A percentile compares a stretch with the other conserved stretches of the same genome.
These are phyloP conservation scores for Karalla daura DNA, from an alignment of 2,797 vertebrate genomes.

Conservation along the genomic window DNA sequence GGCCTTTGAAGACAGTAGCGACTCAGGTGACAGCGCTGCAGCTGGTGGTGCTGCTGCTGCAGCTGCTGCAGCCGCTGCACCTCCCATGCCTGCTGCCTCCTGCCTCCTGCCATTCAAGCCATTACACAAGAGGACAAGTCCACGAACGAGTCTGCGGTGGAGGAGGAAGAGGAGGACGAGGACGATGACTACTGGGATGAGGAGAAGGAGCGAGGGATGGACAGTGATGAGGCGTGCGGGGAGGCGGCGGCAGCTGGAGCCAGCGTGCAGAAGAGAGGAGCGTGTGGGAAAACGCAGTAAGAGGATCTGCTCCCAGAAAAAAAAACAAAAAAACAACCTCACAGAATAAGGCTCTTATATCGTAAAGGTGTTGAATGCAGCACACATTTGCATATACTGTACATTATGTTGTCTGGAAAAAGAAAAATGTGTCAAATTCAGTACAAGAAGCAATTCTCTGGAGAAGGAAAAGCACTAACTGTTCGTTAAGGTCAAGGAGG, in stretches of 20 bases:
- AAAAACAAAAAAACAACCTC: too few relatives aligned
- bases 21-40: slow-evolving; percentile 69
- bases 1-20: slow-evolving; percentile 88
- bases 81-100: too few relatives aligned
- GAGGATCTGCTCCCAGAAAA: slow-evolving; percentile 16
- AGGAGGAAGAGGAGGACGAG: slow-evolving; percentile 82
- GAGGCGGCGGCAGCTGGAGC: slow-evolving; percentile 50
- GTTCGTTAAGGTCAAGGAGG: slow-evolving; percentile 51
- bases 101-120: slow-evolving; percentile 65
- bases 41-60: too few relatives aligned
- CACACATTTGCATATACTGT: slow-evolving; percentile 43
- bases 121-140: slow-evolving; percentile 83
- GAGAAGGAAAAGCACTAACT: slow-evolving; percentile 73
- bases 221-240: slow-evolving; percentile 78
- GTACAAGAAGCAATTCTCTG: slow-evolving; percentile 32
- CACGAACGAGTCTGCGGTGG: slow-evolving; percentile 64
- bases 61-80: too few relatives aligned
- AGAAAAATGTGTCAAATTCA: slow-evolving; percentile 43
- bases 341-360: slow-evolving; percentile 58
- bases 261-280: slow-evolving; percentile 60
- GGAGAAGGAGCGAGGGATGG: slow-evolving; percentile 74
- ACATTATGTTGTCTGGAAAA: slow-evolving; percentile 52
- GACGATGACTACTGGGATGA: slow-evolving; percentile 81
- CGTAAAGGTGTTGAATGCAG: slow-evolving; percentile 39
- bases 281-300: slow-evolving; percentile 72